Conservation (phyloP, 1,140 invertebrate genomes). For the Cherax destructor region DNA sequence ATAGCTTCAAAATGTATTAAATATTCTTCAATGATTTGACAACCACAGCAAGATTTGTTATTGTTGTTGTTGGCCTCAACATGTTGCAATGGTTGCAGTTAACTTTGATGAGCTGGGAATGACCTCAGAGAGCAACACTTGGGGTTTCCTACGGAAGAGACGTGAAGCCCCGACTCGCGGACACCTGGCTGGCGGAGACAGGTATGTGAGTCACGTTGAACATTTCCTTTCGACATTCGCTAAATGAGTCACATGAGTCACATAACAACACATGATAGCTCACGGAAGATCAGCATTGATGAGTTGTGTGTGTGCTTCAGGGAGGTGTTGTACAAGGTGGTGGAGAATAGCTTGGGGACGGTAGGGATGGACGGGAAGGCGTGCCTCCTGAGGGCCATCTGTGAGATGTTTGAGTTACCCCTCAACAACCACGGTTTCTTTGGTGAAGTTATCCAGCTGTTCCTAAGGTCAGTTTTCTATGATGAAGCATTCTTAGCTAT, state of each 20-base stretch:
- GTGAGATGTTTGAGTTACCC: conserved; percentile 63
- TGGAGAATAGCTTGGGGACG: conserved; percentile 1
- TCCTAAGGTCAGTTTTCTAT: conserved; percentile 56
- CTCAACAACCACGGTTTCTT: conserved; percentile 66
- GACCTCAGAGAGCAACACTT: conserved; percentile 14
- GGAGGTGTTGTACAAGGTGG: conserved; percentile 26
- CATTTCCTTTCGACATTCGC: no score
- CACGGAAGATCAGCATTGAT: no score
- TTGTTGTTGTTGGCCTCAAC: no score
- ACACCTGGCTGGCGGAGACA: conserved; percentile 25
- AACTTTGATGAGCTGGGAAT: neutral
- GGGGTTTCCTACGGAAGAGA: neutral
- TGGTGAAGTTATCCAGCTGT: conserved; percentile 73
- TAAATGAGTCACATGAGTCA: no score
- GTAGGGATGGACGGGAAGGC: conserved; percentile 50
- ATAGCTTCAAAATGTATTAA: no score
- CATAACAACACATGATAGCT: no score
- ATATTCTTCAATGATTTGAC: no score
- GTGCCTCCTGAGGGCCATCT: conserved; percentile 58
- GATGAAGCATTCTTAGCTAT: no score
- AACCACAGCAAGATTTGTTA: no score
- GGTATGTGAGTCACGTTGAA: neutral
- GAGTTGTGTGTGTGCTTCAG: neutral
- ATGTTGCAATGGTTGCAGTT: neutral
- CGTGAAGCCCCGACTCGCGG: neutral